Evolutionary conservation across 23 tunicate genomes (phyloP).

Genomic region (Ascidia mentula): DNA sequence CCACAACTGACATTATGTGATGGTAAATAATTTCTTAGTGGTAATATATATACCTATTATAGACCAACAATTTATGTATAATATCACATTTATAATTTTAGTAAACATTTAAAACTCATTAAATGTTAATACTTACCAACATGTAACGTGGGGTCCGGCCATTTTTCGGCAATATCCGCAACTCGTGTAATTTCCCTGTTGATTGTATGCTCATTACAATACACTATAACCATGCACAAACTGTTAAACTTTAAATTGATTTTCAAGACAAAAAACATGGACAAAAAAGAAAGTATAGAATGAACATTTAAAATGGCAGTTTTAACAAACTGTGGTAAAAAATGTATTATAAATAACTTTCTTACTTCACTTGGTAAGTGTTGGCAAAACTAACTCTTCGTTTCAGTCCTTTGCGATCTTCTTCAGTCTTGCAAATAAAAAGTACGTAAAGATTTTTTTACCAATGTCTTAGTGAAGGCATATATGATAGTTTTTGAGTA

Average conservation of each 20-base stretch:
- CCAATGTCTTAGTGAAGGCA: too few species aligned
- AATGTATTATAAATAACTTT: not conserved
- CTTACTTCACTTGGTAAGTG: conserved; percentile 62
- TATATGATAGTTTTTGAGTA: too few species aligned
- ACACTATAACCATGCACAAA: too few species aligned
- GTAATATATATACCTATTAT: too few species aligned
- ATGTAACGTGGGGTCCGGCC: conserved; percentile 31
- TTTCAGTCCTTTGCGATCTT: conserved; percentile 29
- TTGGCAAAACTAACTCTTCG: conserved; percentile 59
- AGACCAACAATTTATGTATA: not conserved
- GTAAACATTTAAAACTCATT: not conserved
- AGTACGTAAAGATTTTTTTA: not conserved
- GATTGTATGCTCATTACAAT: too few species aligned
- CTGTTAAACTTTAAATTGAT: too few species aligned
- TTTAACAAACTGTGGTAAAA: not conserved
- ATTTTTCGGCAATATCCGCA: conserved; percentile 49
- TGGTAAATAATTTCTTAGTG: too few species aligned
- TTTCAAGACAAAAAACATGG: not conserved
- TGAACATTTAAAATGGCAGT: not conserved
- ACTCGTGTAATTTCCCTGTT: conserved; percentile 46
- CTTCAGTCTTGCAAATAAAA: conserved; percentile 26
- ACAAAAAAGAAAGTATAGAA: not conserved
- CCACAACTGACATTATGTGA: too few species aligned
- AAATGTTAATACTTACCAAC: conserved; percentile 25
- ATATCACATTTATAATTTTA: too few species aligned